A percentile compares a stretch with the other conserved stretches of the same genome.
phyloP scores from a whole-genome alignment of 2,797 vertebrate genomes.

The Tolypeutes matacus region DNA sequence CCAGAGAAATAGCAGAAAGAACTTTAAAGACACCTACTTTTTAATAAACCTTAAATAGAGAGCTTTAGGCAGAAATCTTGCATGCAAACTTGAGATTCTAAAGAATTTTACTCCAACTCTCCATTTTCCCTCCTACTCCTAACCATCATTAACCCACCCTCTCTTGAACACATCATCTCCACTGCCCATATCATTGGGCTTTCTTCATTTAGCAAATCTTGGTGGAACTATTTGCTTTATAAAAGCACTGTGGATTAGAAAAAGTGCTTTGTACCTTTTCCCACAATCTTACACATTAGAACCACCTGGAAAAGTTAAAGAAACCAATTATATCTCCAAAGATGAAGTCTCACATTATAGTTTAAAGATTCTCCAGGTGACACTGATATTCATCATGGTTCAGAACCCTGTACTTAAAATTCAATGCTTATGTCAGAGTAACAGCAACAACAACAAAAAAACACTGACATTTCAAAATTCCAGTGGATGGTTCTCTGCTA shows the following conservation, averaged over 20 bases:
- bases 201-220: background rate
- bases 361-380: background rate
- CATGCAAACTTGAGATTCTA: conserved; percentile 40
- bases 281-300: background rate
- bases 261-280: background rate
- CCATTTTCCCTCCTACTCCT: background rate
- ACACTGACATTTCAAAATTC: background rate
- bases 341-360: background rate
- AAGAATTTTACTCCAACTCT: background rate
- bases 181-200: background rate
- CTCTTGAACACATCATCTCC: background rate
- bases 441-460: background rate
- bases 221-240: background rate
- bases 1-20: background rate
- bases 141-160: background rate
- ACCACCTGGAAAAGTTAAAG: background rate
- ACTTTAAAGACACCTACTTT: background rate
- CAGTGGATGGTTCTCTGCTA: background rate
- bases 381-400: background rate
- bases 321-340: background rate
- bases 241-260: background rate
- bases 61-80: background rate
- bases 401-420: background rate
- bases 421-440: background rate
- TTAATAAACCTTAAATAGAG: background rate